Evolutionary conservation across 2,113 vertebrate species (phyloP).

Genomic region (Strix uralensis): DNA sequence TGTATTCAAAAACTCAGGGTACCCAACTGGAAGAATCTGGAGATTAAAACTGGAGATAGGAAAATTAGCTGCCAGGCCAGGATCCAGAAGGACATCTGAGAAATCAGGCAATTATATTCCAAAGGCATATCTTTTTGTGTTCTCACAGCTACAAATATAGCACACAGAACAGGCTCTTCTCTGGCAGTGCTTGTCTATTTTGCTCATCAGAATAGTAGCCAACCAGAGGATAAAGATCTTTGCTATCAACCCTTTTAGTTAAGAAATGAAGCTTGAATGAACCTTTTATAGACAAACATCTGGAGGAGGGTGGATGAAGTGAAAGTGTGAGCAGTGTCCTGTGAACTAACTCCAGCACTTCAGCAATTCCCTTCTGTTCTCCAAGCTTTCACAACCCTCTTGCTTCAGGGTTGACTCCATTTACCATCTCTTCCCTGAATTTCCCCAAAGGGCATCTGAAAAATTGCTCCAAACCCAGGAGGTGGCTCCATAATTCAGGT

Average conservation of each 20-base stretch:
- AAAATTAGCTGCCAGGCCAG: constrained; percentile 8
- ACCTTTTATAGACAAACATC: constrained; percentile 45
- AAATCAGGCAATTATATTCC: constrained; percentile 49
- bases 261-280: constrained; percentile 31
- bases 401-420: background rate
- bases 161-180: constrained; percentile 39
- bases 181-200: constrained; percentile 18
- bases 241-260: constrained; percentile 30
- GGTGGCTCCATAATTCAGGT: background rate
- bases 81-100: constrained; percentile 53
- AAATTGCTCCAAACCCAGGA: background rate
- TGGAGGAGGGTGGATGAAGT: background rate
- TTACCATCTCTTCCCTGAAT: background rate
- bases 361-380: background rate
- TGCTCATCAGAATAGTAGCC: constrained; percentile 14
- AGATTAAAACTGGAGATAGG: constrained; percentile 1
- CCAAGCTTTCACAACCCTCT: background rate
- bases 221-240: constrained; percentile 27
- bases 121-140: constrained; percentile 51
- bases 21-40: background rate
- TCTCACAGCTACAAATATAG: constrained; percentile 63
- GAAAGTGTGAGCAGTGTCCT: background rate
- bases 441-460: background rate
- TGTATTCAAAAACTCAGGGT: background rate
- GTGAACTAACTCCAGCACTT: background rate